Evolutionary conservation across 2,888 invertebrate species (phyloP).

Genomic region (Galerucella nymphaeae): DNA sequence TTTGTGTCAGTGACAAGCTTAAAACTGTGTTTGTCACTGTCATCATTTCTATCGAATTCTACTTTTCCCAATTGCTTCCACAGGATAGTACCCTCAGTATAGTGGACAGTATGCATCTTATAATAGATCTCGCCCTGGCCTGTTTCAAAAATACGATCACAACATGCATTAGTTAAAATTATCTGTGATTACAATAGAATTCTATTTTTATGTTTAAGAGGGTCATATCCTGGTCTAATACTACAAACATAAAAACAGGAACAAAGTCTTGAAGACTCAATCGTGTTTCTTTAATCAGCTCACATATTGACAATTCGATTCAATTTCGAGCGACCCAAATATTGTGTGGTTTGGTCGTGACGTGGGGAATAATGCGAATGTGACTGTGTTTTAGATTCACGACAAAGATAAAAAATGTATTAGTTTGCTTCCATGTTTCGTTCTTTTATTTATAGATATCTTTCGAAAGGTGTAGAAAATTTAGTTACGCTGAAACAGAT

Average conservation of each 20-base stretch:
- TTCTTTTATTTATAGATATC: neutral
- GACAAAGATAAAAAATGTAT: neutral
- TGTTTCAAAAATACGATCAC: too few species aligned
- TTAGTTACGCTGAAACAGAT: neutral
- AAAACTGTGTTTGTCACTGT: too few species aligned
- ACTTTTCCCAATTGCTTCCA: too few species aligned
- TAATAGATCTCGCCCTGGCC: too few species aligned
- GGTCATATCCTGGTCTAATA: neutral
- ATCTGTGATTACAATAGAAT: too few species aligned
- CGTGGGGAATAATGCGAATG: slow-evolving; percentile 24
- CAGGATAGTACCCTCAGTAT: too few species aligned
- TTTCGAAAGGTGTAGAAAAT: neutral
- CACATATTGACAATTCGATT: slow-evolving; percentile 35
- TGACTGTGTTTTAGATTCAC: slow-evolving; percentile 20
- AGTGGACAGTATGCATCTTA: too few species aligned
- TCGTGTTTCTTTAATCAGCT: slow-evolving; percentile 35
- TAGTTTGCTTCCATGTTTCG: slow-evolving; percentile 4
- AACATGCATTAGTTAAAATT: too few species aligned
- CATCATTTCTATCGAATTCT: too few species aligned
- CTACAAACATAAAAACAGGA: slow-evolving; percentile 24
- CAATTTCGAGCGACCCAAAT: slow-evolving; percentile 21
- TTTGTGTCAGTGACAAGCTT: too few species aligned
- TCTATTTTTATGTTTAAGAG: too few species aligned
- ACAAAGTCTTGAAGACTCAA: slow-evolving; percentile 27
- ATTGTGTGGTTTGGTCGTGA: slow-evolving; percentile 35